Percentiles rank a stretch among this genome's conserved stretches.
Conservation (phyloP, 2,113 vertebrate genomes). For the Phylloscopus whistleri region DNA sequence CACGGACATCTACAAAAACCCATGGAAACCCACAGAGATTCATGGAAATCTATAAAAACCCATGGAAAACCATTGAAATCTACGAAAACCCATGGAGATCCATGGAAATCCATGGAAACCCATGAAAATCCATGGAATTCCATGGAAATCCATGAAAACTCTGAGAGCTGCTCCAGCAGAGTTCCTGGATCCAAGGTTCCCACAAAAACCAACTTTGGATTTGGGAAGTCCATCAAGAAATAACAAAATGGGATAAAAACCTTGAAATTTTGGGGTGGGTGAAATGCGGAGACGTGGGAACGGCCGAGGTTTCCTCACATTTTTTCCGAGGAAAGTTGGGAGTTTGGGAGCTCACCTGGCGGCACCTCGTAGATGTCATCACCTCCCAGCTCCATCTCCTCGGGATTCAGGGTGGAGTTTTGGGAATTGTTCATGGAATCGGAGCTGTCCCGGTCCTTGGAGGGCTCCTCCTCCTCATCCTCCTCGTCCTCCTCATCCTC, state of each 20-base stretch:
- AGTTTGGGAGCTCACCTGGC: conserved; percentile 79
- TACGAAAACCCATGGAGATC: too few relatives aligned
- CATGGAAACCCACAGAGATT: too few relatives aligned
- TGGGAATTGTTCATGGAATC: conserved; percentile 28
- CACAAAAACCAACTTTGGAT: background rate
- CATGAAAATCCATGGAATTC: too few relatives aligned
- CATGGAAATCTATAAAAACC: too few relatives aligned
- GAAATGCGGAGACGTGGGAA: background rate
- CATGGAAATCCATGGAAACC: too few relatives aligned
- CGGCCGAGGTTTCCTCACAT: rapidly evolving
- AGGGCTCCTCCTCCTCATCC: conserved; percentile 75
- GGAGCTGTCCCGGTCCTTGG: conserved; percentile 84
- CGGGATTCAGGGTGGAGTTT: background rate
- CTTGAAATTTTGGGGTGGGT: background rate
- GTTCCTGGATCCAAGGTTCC: rapidly evolving
- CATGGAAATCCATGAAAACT: too few relatives aligned
- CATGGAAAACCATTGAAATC: too few relatives aligned
- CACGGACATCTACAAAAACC: too few relatives aligned
- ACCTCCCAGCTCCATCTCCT: conserved; percentile 56
- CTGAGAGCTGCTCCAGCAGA: background rate
- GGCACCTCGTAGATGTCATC: conserved; percentile 92
- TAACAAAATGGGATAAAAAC: background rate
- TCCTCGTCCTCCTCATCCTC: conserved; percentile 78
- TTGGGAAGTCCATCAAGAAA: background rate
- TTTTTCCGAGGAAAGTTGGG: rapidly evolving